phyloP scores from a whole-genome alignment of 2,888 invertebrate genomes.

The Dinocampus coccinellae region DNA sequence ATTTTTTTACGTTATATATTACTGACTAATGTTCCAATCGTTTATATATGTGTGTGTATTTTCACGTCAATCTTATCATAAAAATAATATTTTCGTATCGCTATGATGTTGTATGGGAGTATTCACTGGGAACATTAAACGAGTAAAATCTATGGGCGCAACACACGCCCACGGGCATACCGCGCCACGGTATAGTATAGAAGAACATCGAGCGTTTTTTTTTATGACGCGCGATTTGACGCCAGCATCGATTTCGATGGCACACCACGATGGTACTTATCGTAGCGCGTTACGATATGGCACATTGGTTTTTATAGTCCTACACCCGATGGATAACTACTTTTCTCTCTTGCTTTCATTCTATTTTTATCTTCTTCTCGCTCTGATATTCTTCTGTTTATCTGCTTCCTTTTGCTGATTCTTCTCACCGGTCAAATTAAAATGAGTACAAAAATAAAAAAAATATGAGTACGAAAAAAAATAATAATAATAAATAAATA shows the following conservation, averaged over 20 bases:
- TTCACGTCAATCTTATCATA: constrained; percentile 21
- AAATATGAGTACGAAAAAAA: neutral
- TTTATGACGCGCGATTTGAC: constrained; percentile 65
- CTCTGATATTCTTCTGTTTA: neutral
- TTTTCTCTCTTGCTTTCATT: neutral
- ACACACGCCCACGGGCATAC: constrained; percentile 29
- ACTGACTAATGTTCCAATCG: constrained; percentile 15
- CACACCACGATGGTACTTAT: constrained; percentile 62
- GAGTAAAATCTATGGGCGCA: constrained; percentile 6
- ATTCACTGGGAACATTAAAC: constrained; percentile 32
- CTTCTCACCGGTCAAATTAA: neutral
- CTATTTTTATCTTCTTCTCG: neutral
- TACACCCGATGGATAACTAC: constrained; percentile 40
- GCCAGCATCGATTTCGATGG: constrained; percentile 63
- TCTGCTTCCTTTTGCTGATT: neutral
- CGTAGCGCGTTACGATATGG: constrained; percentile 66
- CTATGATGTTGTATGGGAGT: neutral
- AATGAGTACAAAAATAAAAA: neutral
- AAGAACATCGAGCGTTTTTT: constrained; percentile 42
- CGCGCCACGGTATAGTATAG: neutral
- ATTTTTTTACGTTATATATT: neutral
- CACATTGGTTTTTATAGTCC: constrained; percentile 67
- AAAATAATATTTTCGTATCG: constrained; percentile 15
- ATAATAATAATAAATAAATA: constrained; percentile 49
- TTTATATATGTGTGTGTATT: constrained; percentile 1